A percentile compares a stretch with the other conserved stretches of the same genome.
These are phyloP conservation scores for Pterocles orientalis DNA, from an alignment of 2,113 vertebrate species.

Conservation along the genomic window DNA sequence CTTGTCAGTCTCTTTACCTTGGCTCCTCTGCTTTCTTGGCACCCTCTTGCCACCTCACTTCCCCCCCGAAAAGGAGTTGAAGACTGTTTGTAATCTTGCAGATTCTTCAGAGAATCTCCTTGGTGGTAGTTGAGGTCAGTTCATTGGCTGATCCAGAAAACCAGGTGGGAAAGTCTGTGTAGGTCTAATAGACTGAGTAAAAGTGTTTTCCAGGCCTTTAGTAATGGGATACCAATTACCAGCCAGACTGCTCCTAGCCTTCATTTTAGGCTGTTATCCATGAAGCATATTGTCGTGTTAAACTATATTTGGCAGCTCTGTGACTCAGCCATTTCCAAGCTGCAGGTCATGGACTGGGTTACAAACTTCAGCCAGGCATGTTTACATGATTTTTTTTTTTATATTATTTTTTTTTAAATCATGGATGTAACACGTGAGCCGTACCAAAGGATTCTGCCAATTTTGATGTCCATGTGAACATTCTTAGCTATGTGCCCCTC, in stretches of 20 bases:
- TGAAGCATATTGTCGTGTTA: not conserved
- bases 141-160: not conserved
- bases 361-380: not conserved
- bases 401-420: not conserved
- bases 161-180: not conserved
- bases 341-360: not conserved
- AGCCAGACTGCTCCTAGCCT: not conserved
- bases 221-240: not conserved
- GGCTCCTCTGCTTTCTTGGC: not conserved
- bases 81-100: not conserved
- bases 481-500: not conserved
- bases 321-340: not conserved
- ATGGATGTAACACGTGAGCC: not conserved
- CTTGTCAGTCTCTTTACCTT: not conserved
- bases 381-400: not conserved
- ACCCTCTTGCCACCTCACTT: not conserved
- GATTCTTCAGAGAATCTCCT: not conserved
- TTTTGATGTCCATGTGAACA: not conserved
- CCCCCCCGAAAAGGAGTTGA: fast-evolving
- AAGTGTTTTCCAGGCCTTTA: not conserved
- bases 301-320: not conserved
- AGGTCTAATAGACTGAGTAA: not conserved
- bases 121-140: not conserved
- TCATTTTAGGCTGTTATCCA: not conserved
- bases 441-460: not conserved